Percentiles rank a stretch among this genome's conserved stretches.
These are phyloP conservation scores for Pachypanchax playfairii DNA, from an alignment of 2,113 vertebrate genomes.

Conservation along the genomic window DNA sequence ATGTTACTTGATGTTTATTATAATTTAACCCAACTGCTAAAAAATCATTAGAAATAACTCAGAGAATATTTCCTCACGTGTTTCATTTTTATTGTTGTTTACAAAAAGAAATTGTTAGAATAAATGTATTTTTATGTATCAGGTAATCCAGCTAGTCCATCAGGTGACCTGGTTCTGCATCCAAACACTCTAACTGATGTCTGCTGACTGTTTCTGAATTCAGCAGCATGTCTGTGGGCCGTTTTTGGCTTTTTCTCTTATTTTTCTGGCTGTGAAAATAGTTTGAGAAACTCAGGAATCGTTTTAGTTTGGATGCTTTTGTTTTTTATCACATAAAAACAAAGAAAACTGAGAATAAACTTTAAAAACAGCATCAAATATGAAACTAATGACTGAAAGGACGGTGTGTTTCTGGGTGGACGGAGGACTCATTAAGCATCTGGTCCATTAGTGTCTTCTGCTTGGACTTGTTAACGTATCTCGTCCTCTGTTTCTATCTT, in stretches of 20 bases:
- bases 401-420: too few relatives aligned
- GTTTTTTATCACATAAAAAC: neutral
- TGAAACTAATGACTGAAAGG: constrained; percentile 10
- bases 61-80: too few relatives aligned
- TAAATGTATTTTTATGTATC: too few relatives aligned
- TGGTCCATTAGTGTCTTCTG: constrained; percentile 12
- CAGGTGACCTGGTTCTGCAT: constrained; percentile 9
- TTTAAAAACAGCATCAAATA: neutral
- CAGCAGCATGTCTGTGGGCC: constrained; percentile 41
- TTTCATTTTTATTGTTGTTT: too few relatives aligned
- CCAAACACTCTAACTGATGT: neutral
- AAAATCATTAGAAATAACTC: too few relatives aligned
- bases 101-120: too few relatives aligned
- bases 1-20: too few relatives aligned
- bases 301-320: constrained; percentile 22
- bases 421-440: constrained; percentile 10
- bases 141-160: constrained; percentile 43
- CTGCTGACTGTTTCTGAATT: constrained; percentile 17
- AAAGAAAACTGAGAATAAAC: neutral
- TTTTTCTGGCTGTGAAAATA: constrained; percentile 31
- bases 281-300: constrained; percentile 14
- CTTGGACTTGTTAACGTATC: constrained; percentile 16
- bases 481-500: constrained; percentile 7
- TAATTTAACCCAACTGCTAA: too few relatives aligned
- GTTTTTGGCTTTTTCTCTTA: constrained; percentile 25